Conservation (phyloP, 2,113 vertebrate genomes). For the Paradisaea rubra region DNA sequence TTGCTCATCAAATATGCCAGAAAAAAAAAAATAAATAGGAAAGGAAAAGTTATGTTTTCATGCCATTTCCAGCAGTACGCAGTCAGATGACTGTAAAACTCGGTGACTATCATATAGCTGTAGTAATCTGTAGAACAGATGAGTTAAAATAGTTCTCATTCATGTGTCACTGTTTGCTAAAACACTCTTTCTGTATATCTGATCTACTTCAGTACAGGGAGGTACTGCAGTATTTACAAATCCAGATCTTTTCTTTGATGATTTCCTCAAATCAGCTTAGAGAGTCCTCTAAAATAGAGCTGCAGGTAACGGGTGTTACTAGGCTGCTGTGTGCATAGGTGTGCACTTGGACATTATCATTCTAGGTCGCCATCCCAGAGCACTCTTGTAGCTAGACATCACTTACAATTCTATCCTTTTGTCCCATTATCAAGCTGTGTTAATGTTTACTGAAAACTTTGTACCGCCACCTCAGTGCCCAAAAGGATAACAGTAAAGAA, state of each 20-base stretch:
- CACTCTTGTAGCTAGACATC: neutral
- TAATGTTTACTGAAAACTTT: neutral
- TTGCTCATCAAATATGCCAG: neutral
- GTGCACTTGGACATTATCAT: neutral
- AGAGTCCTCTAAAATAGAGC: neutral
- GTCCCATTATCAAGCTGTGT: rapidly evolving
- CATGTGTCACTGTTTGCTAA: neutral
- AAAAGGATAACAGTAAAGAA: neutral
- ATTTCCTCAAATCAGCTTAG: neutral
- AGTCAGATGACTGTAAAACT: neutral
- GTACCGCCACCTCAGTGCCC: neutral
- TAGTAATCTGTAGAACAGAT: neutral
- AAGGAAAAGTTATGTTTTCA: neutral
- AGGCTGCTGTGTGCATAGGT: neutral
- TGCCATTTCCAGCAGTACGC: neutral
- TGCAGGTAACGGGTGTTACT: rapidly evolving
- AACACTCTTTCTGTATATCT: neutral
- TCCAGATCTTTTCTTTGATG: neutral
- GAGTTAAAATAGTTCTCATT: neutral
- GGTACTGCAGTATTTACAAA: neutral
- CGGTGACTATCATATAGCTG: rapidly evolving
- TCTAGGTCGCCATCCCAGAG: neutral
- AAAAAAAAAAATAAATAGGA: neutral
- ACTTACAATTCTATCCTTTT: neutral
- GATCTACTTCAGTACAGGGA: neutral